Percentiles rank a stretch among this genome's conserved stretches.
Conservation (phyloP, 2,797 vertebrate genomes). For the Sarcophilus harrisii region DNA sequence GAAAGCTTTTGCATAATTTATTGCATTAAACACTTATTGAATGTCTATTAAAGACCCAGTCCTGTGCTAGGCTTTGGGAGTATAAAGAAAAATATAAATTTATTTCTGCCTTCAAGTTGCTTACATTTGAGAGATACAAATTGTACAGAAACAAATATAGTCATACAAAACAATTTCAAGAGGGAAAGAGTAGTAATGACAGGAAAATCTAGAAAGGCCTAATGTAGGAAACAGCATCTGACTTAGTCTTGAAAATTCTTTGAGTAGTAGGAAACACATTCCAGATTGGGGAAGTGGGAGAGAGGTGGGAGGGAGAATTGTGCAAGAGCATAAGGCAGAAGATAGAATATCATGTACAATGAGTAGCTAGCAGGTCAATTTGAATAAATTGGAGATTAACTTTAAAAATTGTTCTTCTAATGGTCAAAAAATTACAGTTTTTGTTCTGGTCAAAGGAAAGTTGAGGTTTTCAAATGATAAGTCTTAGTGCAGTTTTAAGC, state of each 20-base stretch:
- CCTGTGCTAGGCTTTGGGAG: background rate
- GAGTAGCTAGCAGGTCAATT: background rate
- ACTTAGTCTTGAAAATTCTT: background rate
- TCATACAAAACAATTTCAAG: background rate
- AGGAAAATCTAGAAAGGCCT: background rate
- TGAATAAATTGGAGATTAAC: background rate
- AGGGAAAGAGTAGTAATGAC: background rate
- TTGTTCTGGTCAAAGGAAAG: background rate
- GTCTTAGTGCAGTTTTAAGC: background rate
- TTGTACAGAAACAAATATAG: background rate
- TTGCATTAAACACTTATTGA: background rate
- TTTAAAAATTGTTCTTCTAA: background rate
- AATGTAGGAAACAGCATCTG: background rate
- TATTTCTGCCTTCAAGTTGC: background rate
- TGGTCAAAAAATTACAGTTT: background rate
- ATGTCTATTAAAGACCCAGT: background rate
- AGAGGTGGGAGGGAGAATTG: background rate
- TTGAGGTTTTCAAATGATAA: background rate
- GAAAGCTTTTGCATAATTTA: slow-evolving; percentile 2
- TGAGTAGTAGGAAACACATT: background rate
- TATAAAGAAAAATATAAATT: background rate
- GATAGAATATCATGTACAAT: background rate
- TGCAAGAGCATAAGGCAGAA: background rate
- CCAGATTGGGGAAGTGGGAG: background rate
- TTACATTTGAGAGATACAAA: background rate